These are phyloP conservation scores for Ladona fulva DNA, from an alignment of 1,140 invertebrate genomes.

Conservation along the genomic window DNA sequence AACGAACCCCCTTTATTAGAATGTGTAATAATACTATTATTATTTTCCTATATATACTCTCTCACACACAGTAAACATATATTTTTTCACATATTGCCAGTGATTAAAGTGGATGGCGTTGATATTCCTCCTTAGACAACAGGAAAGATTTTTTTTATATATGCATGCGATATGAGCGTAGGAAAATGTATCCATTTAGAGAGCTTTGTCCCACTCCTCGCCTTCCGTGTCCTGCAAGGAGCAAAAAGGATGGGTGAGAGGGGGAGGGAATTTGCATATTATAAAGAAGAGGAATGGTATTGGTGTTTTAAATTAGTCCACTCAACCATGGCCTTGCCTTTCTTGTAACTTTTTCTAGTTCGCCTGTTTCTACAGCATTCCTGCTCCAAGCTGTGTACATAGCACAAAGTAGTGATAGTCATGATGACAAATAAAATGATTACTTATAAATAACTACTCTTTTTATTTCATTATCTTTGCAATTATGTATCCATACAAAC, in stretches of 20 bases:
- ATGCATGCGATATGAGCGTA: neutral
- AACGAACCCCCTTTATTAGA: neutral
- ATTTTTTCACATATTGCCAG: neutral
- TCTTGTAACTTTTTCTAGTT: slow-evolving; percentile 2
- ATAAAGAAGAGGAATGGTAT: neutral
- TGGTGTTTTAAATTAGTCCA: slow-evolving; percentile 6
- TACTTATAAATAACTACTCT: neutral
- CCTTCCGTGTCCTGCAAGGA: neutral
- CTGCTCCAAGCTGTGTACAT: slow-evolving; percentile 3
- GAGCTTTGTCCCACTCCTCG: neutral
- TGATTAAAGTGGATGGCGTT: neutral
- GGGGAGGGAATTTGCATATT: neutral
- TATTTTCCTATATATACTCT: neutral
- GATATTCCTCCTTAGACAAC: neutral
- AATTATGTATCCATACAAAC: too few species aligned
- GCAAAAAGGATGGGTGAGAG: neutral
- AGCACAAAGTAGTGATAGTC: slow-evolving; percentile 5
- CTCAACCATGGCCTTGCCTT: neutral
- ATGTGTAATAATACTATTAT: neutral
- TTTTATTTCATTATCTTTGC: neutral
- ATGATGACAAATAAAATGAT: neutral
- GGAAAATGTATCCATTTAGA: neutral
- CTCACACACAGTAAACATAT: neutral
- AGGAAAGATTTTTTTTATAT: neutral
- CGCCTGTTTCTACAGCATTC: neutral